Conservation (phyloP, 2,888 invertebrate species). For the Cryptosula pallasiana region DNA sequence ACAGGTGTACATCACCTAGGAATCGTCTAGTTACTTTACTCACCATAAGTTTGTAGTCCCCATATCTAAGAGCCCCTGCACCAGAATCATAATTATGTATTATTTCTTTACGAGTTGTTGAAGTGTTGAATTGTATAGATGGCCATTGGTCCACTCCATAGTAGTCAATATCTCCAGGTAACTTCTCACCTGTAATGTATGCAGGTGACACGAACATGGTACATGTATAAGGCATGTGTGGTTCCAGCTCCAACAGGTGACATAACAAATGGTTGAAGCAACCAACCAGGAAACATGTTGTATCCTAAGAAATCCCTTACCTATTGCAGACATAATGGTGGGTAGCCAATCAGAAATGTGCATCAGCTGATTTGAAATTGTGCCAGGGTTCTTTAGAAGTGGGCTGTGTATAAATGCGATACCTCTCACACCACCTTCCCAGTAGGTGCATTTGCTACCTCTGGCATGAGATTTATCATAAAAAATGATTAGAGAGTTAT, state of each 20-base stretch:
- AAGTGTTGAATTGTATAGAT: not conserved
- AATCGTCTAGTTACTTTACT: too few species aligned
- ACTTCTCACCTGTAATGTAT: not conserved
- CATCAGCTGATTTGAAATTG: not conserved
- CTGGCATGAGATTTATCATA: not conserved
- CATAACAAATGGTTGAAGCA: too few species aligned
- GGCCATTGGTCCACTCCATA: slow-evolving; percentile 7
- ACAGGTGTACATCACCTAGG: too few species aligned
- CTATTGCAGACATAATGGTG: too few species aligned
- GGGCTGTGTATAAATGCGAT: not conserved
- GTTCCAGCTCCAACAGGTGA: too few species aligned
- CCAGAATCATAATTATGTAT: not conserved
- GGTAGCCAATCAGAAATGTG: slow-evolving; percentile 18
- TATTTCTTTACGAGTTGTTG: too few species aligned
- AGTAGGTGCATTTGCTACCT: not conserved
- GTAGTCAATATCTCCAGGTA: slow-evolving; percentile 4
- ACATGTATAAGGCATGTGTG: too few species aligned
- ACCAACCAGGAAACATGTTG: too few species aligned
- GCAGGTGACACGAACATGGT: too few species aligned
- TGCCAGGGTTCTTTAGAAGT: slow-evolving; percentile 2
- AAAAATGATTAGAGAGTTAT: too few species aligned
- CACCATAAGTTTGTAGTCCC: too few species aligned
- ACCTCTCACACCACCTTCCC: slow-evolving; percentile 5
- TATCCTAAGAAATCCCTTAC: not conserved
- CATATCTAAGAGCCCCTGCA: not conserved